Base-by-base conservation (phyloP, 1,140 invertebrate genomes). In the Aethina tumida region DNA sequence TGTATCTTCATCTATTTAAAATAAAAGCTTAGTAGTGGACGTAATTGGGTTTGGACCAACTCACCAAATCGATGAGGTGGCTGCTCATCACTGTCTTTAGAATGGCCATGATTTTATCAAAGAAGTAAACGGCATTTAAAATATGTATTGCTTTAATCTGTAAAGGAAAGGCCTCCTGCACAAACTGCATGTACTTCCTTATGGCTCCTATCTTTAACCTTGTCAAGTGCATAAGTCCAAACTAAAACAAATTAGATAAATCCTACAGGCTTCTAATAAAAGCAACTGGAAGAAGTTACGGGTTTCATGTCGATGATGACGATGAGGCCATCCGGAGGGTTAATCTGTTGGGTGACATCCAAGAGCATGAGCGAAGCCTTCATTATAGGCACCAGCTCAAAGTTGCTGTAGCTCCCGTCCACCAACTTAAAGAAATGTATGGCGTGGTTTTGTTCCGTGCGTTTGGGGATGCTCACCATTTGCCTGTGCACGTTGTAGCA, bases 291-390 rank as follows among this genome's bases (percentile, higher is more conserved):
- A 22, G 6, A 26, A 41, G 41, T 35, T 47, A 59, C 62, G 0
- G 70, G 71, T 39, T 66, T 58, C 72, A 77, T 77, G 50, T 80
- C 75, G 41, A 78, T 75, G 0, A 80, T 53, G 46, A 78, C 72
- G 15, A 78, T 63, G 20, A 73, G 65, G 1, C 75, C 55, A 28
- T 25, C 45, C 5, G 59, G 56, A n/a, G 52, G 48, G 42, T 55
- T 42, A 29, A 49, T 39, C 26, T 57, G 47, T 19, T 55, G 32
- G 9, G 49, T 44, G 9, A 52, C 49, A 63, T 71, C 75, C 8
- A 75, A 55, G 3, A 71, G 65, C 76, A 79, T 79, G 40, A 68
- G 65, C 15, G 75, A 57, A n/a, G 78, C 45, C 53, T 75, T 79
- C 45, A 71, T 65, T 6, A 66, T 66, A 18, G 71, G 58, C 35